Evolutionary conservation across 2,113 vertebrate genomes (phyloP).

Genomic region (Ageneiosus marmoratus): DNA sequence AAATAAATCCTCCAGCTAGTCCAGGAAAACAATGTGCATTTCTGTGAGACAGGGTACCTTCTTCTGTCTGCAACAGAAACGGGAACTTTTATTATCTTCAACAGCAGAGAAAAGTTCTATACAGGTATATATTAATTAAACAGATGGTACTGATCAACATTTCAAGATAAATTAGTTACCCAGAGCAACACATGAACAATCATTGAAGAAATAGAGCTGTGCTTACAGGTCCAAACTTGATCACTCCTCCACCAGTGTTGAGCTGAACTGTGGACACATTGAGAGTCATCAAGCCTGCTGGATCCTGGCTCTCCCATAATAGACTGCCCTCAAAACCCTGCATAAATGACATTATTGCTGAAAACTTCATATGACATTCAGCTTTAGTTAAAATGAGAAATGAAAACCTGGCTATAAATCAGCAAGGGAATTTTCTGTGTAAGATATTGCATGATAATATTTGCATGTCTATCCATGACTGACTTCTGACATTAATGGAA

Average conservation of each 20-base stretch:
- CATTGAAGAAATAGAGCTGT: background rate
- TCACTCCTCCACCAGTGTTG: conserved; percentile 88
- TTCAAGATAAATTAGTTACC: background rate
- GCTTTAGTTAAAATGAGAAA: background rate
- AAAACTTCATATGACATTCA: background rate
- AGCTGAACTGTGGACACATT: conserved; percentile 81
- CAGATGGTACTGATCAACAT: background rate
- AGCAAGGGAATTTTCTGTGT: background rate
- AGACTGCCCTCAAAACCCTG: conserved; percentile 97
- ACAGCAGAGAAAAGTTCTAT: background rate
- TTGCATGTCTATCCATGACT: background rate
- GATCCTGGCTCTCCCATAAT: conserved; percentile 90
- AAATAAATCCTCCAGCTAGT: conserved; percentile 93
- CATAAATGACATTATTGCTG: conserved; percentile 7
- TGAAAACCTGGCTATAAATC: background rate
- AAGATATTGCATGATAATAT: background rate
- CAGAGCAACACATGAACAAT: background rate
- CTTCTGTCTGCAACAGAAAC: conserved; percentile 73
- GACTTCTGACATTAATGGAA: background rate
- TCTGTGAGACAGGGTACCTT: conserved; percentile 85
- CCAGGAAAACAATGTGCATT: conserved; percentile 88
- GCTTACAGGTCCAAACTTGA: conserved; percentile 85
- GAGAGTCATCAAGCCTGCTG: conserved; percentile 78
- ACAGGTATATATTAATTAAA: background rate
- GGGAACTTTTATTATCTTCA: background rate